These are phyloP conservation scores for Glyptemys insculpta DNA, from an alignment of 2,797 vertebrate genomes.

Conservation along the genomic window DNA sequence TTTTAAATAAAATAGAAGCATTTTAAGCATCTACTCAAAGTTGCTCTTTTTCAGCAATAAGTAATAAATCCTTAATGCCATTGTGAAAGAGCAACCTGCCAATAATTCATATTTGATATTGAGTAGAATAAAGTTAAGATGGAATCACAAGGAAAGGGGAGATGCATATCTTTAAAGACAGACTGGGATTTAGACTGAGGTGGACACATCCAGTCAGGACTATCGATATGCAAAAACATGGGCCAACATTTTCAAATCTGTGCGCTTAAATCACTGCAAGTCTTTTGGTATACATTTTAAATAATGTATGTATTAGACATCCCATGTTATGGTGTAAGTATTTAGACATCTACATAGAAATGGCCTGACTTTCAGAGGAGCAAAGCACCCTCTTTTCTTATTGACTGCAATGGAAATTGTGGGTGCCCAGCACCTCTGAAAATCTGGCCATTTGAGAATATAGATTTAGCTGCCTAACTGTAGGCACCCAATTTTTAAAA, in stretches of 20 bases:
- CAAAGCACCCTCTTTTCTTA: not conserved
- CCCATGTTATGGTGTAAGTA: not conserved
- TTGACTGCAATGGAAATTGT: not conserved
- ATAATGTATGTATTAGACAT: not conserved
- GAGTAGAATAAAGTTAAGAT: not conserved
- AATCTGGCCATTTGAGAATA: not conserved
- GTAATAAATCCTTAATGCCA: slow-evolving; percentile 41
- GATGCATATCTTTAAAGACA: not conserved
- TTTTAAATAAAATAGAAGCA: not conserved
- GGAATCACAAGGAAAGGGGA: slow-evolving; percentile 19
- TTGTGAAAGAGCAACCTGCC: slow-evolving; percentile 56
- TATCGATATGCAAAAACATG: not conserved
- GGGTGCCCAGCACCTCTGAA: not conserved
- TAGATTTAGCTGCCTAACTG: not conserved
- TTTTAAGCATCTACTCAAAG: slow-evolving; percentile 35
- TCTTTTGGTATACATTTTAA: not conserved
- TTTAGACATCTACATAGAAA: not conserved
- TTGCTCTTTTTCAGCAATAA: slow-evolving; percentile 15
- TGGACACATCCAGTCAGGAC: slow-evolving; percentile 2
- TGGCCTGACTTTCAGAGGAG: not conserved
- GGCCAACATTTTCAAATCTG: not conserved
- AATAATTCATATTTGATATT: slow-evolving; percentile 51
- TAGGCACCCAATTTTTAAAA: not conserved
- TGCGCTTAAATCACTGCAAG: slow-evolving; percentile 6
- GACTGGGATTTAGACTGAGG: not conserved